These are phyloP conservation scores for Sinosuthora webbiana DNA, from an alignment of 2,113 vertebrate species.

Conservation along the genomic window DNA sequence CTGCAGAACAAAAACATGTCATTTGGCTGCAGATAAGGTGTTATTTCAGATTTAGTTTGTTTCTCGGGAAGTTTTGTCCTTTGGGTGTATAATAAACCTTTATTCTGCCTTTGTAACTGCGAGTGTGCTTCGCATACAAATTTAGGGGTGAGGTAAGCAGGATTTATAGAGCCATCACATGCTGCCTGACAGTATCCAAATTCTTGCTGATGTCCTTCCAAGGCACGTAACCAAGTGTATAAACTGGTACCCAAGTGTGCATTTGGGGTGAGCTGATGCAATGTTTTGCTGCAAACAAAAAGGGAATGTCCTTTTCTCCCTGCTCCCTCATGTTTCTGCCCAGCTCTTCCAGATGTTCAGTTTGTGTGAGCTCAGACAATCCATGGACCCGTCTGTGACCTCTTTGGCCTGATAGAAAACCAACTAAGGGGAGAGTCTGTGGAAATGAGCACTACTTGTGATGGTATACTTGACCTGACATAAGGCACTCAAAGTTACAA, in stretches of 20 bases:
- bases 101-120: background rate
- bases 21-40: background rate
- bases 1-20: background rate
- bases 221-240: background rate
- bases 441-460: background rate
- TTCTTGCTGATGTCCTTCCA: background rate
- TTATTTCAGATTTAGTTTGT: background rate
- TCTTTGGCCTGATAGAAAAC: background rate
- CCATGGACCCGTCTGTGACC: background rate
- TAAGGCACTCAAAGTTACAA: background rate
- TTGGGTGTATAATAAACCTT: background rate
- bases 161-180: background rate
- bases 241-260: background rate
- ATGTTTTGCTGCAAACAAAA: background rate
- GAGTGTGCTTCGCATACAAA: background rate
- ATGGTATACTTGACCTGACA: background rate
- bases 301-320: background rate
- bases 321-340: background rate
- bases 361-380: background rate
- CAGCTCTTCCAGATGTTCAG: background rate
- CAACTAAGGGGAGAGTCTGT: background rate
- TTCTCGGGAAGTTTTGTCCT: background rate
- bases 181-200: background rate
- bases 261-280: background rate
- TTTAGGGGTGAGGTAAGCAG: background rate